phyloP scores from a whole-genome alignment of 2,888 invertebrate genomes.

The Sinelater perroti region DNA sequence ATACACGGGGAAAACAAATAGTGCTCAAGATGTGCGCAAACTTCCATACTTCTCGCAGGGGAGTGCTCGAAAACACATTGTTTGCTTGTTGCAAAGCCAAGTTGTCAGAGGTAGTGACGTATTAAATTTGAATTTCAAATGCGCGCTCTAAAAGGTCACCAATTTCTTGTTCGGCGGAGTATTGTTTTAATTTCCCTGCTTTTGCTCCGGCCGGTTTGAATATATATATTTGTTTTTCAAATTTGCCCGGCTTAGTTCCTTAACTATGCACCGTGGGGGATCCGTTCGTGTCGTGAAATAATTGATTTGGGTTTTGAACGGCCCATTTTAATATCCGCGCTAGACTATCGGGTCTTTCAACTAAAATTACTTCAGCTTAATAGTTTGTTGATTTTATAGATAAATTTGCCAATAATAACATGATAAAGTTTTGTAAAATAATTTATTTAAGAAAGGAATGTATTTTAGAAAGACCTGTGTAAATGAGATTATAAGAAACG shows the following conservation, averaged over 20 bases:
- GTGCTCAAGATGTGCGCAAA: conserved; percentile 12
- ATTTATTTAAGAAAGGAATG: no score
- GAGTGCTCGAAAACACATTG: conserved; percentile 24
- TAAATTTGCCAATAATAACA: no score
- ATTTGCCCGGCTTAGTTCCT: conserved; percentile 19
- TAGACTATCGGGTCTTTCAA: no score
- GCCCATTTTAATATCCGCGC: no score
- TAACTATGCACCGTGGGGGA: conserved; percentile 1
- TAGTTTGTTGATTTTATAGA: no score
- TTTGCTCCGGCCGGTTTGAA: conserved; percentile 22
- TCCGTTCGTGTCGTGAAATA: no score
- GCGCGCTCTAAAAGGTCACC: conserved; percentile 27
- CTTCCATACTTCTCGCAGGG: conserved; percentile 13
- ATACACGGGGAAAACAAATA: conserved; percentile 22
- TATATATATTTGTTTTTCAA: conserved; percentile 20
- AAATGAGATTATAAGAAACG: no score
- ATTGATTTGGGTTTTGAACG: no score
- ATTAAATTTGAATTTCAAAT: conserved; percentile 32
- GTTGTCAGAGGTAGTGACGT: conserved; percentile 24
- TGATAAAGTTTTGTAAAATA: no score
- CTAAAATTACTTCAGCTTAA: no score
- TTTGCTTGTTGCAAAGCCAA: conserved; percentile 28
- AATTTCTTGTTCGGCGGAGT: conserved; percentile 24
- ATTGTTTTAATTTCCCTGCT: conserved; percentile 24
- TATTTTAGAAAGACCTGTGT: no score